Evolutionary conservation across 2,888 invertebrate genomes (phyloP).

Genomic region (Panorpa germanica): DNA sequence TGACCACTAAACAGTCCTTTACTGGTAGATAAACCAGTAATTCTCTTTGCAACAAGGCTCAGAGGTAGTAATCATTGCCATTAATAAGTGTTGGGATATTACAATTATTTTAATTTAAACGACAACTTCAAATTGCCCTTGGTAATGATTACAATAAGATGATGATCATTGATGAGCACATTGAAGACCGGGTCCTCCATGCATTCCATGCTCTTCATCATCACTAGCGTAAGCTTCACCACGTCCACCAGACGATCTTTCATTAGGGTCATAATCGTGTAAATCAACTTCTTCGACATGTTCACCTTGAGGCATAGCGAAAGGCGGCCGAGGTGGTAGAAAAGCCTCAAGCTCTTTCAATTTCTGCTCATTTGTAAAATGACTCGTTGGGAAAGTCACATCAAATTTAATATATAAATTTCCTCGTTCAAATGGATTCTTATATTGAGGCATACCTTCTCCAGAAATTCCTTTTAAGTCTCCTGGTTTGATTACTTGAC

Average conservation of each 20-base stretch:
- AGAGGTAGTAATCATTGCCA: too few species aligned
- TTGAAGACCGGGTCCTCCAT: slow-evolving; percentile 45
- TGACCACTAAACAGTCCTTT: too few species aligned
- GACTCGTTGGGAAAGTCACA: slow-evolving; percentile 64
- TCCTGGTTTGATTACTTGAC: slow-evolving; percentile 70
- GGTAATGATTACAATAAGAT: too few species aligned
- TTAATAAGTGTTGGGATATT: too few species aligned
- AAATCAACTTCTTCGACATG: slow-evolving; percentile 76
- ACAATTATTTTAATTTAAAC: too few species aligned
- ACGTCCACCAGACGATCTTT: slow-evolving; percentile 27
- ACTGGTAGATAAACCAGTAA: too few species aligned
- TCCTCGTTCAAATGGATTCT: slow-evolving; percentile 72
- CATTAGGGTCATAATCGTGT: slow-evolving; percentile 49
- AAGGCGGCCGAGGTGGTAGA: slow-evolving; percentile 50
- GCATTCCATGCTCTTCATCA: slow-evolving; percentile 35
- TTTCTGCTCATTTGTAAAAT: slow-evolving; percentile 52
- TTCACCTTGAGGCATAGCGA: slow-evolving; percentile 56
- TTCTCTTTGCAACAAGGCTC: too few species aligned
- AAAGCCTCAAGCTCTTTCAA: slow-evolving; percentile 50
- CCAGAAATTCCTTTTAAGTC: slow-evolving; percentile 56
- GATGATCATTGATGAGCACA: slow-evolving; percentile 77
- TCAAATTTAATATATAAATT: slow-evolving; percentile 75
- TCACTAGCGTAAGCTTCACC: slow-evolving; percentile 57
- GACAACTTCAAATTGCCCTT: too few species aligned
- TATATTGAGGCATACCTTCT: slow-evolving; percentile 82